These are phyloP conservation scores for Chaetorhynchus papuensis DNA, from an alignment of 2,113 vertebrate genomes.

Conservation along the genomic window DNA sequence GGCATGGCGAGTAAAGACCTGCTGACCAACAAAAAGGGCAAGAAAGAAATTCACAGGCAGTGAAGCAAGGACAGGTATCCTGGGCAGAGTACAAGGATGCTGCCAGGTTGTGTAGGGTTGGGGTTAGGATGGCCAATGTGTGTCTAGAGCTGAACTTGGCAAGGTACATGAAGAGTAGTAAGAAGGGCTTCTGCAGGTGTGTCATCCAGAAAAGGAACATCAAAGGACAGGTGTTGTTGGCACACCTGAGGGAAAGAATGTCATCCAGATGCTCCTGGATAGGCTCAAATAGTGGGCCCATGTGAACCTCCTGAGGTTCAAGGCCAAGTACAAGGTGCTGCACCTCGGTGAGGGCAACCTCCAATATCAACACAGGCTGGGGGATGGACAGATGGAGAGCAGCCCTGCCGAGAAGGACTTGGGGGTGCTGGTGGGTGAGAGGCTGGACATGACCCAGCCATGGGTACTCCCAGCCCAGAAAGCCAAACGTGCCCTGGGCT, in stretches of 20 bases:
- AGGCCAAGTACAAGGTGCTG: neutral
- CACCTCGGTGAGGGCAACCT: neutral
- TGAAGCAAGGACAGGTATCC: neutral
- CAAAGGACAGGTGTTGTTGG: neutral
- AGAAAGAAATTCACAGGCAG: neutral
- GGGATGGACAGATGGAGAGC: neutral
- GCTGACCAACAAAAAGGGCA: neutral
- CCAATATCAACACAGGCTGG: no score
- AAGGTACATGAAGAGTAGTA: neutral
- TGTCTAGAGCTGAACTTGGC: neutral
- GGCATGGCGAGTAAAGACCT: neutral
- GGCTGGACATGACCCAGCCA: neutral
- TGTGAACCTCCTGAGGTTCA: neutral
- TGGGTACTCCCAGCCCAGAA: neutral
- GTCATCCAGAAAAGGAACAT: neutral
- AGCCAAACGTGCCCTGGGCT: neutral
- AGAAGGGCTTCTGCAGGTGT: neutral
- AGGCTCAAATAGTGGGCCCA: neutral
- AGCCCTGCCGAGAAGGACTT: neutral
- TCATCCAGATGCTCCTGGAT: neutral
- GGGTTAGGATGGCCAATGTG: no score
- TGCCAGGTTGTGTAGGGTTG: neutral
- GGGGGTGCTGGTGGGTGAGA: neutral
- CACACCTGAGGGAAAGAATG: neutral
- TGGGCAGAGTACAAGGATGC: no score